Base-by-base conservation (phyloP, 2,888 invertebrate species). In the Callosobruchus maculatus region DNA sequence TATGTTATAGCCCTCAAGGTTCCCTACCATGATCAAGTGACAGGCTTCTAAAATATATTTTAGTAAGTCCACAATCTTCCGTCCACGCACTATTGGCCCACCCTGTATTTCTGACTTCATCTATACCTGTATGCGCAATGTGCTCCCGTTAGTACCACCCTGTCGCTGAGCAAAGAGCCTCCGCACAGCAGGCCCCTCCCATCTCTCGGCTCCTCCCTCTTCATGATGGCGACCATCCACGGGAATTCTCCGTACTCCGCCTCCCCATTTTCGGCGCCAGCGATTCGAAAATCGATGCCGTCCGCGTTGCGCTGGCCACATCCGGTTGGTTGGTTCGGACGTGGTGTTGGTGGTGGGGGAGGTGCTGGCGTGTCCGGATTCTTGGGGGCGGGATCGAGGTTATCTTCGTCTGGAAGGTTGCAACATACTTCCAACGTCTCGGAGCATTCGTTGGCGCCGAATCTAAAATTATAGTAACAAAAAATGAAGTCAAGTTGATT, bases 231-330 rank as follows among this genome's bases (percentile, higher is more conserved):
- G 0, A 93, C 91, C 93, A 95, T 94, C 95, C 95, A 95, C 0
- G 95, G 94, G 84, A 94, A 95, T 86, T 95, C 95, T 0, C 92
- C 95, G 79, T 92, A 95, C 81, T 94, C 92, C 0, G 91, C 90
- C 84, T 95, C 94, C 70, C 91, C 90, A 77, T 93, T 89, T 0
- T 82, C 84, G 20, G 90, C 90, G 0, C 93, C 89, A 0, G 90
- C 92, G 31, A 94, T 94, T 66, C 92, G 88, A 80, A 94, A 92
- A 9, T 93, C 93, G 0, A 95, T 90, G 0, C 96, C 96, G 0
- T 92, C 89, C 0, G 90, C 88, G 84, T 95, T 93, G 20, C 93
- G 89, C 82, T 90, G 89, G 0, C 96, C 96, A 82, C 96, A 96
- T 70, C 18, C 72, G 71, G 70, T 74, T 49, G 49, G 49, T 49